Conservation (phyloP, 2,797 vertebrate species). For the Erpetoichthys calabaricus region DNA sequence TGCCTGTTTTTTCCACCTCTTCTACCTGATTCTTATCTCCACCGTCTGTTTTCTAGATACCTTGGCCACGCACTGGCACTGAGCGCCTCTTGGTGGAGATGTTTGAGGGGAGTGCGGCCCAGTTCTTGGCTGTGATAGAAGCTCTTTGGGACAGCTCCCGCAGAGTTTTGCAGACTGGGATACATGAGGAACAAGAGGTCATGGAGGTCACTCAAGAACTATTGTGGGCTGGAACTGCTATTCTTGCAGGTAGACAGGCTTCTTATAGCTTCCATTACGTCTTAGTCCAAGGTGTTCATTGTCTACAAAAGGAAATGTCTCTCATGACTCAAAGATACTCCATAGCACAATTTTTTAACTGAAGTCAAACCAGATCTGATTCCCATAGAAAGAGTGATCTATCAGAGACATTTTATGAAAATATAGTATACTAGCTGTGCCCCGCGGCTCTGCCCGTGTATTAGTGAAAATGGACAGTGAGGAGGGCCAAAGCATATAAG, state of each 20-base stretch:
- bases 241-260: slow-evolving; percentile 58
- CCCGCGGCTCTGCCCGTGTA: too few species aligned
- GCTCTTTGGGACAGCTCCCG: slow-evolving; percentile 58
- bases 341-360: too few species aligned
- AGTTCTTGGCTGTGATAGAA: slow-evolving; percentile 73
- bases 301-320: too few species aligned
- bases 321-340: too few species aligned
- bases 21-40: neutral
- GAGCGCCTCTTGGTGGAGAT: slow-evolving; percentile 59
- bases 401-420: neutral
- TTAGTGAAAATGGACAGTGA: too few species aligned
- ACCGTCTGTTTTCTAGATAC: slow-evolving; percentile 34
- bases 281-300: too few species aligned
- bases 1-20: neutral
- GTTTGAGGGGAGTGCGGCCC: slow-evolving; percentile 63
- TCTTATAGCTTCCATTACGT: neutral
- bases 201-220: slow-evolving; percentile 68
- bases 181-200: slow-evolving; percentile 53
- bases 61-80: slow-evolving; percentile 60
- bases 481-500: neutral
- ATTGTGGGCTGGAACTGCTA: slow-evolving; percentile 66
- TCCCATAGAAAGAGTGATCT: too few species aligned
- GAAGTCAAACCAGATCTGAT: too few species aligned
- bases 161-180: slow-evolving; percentile 37
- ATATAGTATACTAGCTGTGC: too few species aligned